Evolutionary conservation across 1,140 invertebrate species (phyloP), one percentile per base, ranked within the genome.

Genomic region (Rhagoletis pomonella): DNA sequence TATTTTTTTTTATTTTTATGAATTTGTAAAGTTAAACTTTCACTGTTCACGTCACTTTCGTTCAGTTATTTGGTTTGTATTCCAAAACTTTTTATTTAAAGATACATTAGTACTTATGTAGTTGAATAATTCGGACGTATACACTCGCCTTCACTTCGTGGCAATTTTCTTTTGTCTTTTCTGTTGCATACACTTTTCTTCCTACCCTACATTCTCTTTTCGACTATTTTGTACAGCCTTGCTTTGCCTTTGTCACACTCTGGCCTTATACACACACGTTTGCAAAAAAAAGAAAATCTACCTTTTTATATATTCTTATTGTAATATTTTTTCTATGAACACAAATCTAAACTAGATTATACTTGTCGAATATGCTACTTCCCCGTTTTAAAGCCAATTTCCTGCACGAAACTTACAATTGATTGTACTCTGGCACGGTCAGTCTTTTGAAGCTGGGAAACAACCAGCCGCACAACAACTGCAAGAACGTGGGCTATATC

Each of bases 131-230:
- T 86, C 29, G 19, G 42, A 19, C n/a, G 14, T 55, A 29, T 39
- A 44, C 62, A n/a, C 12, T 62, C 39, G 39, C 85, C 7, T 47
- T 14, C 62, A 55, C 42, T 64, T 86, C 85, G 85, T 86, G 85
- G 85, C 85, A 65, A 19, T 65, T 86, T 65, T 86, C 60, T 86
- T 86, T 81, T 81, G 44, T 55, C 47, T 44, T 9, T 85, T 86
- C 44, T 86, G 6, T 86, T 86, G 59, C 62, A 47, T 44, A 50
- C 44, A 86, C 62, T 65, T n/a, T 86, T 44, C 62, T 86, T 86
- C 60, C 85, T 39, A 29, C 29, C 29, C 44, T 86, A 9, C 39
- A 50, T 64, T 47, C 39, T 59, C 42, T 42, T 62, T 39, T 64
- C 44, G 60, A n/a, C 10, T 12, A 42, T 42, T 6, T 62, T 44